These are phyloP conservation scores for Cichlasoma orientale DNA, from an alignment of 2,797 vertebrate genomes.

Conservation along the genomic window DNA sequence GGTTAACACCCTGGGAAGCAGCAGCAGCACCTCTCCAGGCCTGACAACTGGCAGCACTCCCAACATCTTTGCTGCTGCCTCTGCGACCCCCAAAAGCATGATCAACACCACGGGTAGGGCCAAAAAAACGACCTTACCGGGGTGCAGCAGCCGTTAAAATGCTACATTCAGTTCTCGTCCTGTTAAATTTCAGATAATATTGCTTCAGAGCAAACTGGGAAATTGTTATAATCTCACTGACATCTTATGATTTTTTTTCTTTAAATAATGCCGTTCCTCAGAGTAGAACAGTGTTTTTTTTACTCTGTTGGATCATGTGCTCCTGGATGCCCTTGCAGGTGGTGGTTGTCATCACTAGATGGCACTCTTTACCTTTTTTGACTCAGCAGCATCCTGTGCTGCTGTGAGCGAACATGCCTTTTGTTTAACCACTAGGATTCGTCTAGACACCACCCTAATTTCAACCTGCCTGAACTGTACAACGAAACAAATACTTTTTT, in stretches of 20 bases:
- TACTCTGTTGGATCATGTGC: constrained; percentile 9
- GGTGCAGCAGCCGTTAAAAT: background rate
- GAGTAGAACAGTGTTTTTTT: constrained; percentile 22
- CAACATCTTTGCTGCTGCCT: constrained; percentile 91
- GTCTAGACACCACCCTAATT: background rate
- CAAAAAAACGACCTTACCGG: background rate
- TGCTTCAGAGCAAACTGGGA: constrained; percentile 10
- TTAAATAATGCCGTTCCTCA: constrained; percentile 30
- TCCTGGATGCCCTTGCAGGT: constrained; percentile 18
- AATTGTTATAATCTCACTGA: constrained; percentile 34
- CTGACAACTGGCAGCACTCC: constrained; percentile 87
- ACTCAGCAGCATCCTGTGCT: background rate
- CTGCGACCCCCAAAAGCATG: constrained; percentile 96
- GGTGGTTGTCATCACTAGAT: constrained; percentile 71
- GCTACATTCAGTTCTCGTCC: background rate
- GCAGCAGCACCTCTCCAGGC: constrained; percentile 80
- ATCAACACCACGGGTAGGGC: constrained; percentile 90
- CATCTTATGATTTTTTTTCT: background rate
- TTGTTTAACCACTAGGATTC: background rate
- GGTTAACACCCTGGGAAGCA: constrained; percentile 88
- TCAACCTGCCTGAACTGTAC: background rate
- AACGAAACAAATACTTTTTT: background rate
- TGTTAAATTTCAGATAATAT: background rate
- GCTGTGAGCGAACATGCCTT: background rate
- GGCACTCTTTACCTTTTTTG: constrained; percentile 64